Evolutionary conservation across 2,113 vertebrate genomes (phyloP), one percentile per base, ranked within the genome.

Genomic region (Callionymus lyra): DNA sequence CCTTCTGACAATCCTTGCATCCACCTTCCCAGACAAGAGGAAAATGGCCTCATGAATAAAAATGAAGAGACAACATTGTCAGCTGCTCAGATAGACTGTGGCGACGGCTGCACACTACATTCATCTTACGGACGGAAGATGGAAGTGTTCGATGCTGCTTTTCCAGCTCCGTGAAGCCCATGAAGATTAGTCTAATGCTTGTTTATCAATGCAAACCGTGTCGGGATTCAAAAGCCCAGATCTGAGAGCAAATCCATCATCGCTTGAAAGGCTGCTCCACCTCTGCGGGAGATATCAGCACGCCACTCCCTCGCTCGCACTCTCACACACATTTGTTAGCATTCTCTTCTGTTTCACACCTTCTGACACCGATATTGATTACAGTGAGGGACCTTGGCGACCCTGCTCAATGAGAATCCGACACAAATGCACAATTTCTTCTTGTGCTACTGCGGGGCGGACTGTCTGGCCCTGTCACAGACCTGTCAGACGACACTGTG

Each of bases 201-300:
- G 61, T 70, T 65, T 65, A 55, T 57, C 40, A 38, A 56, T 54
- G 53, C 50, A 55, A 59, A 51, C 33, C 13, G 19, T 55, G 59
- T 55, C 50, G 42, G 41, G 18, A 56, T 48, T 60, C 51, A 56
- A 56, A 69, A 59, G 56, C 56, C 40, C 34, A 43, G 16, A 64
- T 61, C 62, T 51, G 34, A 61, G 49, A 58, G 50, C 38, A 44
- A 52, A 62, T 70, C 50, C 62, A 65, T 65, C 67, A 61, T 44
- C 8, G 11, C 60, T 43, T 64, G 44, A 64, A 64, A 69, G 60
- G 66, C 50, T 53, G 56, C 60, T 52, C 35, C 53, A 50, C 60
- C 52, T 60, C 45, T 52, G 45, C 38, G 38, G 14, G 48, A 50
- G 38, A 38, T 38, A 53, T n/a, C 38, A 56, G 38, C 34, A 46